Base-by-base conservation (phyloP, 2,888 invertebrate species). In the Opisthograptis luteolata region DNA sequence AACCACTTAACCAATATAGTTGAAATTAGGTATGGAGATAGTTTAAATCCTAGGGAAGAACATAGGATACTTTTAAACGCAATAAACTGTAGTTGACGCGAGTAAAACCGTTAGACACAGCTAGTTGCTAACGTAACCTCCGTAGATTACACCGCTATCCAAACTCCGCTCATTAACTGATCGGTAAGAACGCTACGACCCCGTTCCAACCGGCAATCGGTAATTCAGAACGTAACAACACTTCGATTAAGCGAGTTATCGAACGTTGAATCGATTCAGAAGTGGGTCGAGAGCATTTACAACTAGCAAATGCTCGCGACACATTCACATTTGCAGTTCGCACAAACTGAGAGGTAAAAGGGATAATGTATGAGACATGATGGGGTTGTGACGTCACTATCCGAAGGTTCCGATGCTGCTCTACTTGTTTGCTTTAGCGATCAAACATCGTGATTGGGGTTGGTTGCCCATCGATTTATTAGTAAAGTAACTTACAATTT, bases 161-260 rank as follows among this genome's bases (percentile, higher is more conserved):
- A 30, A 60, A 60, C 52, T 54, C 54, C 32, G 30, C 40, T 50
- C 55, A 52, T 56, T 50, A 52, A 52, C 39, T 25, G 31, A 31
- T 31, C 30, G 31, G 53, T 31, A 48, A 43, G 53, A 48, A 53
- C 22, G 22, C 46, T 39, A 20, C 55, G 54, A 59, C 57, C 62
- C 47, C 37, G 36, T 52, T 60, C 42, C 20, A 47, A 46, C 55
- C 50, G 45, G 45, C 55, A 53, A 54, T 56, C 52, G 57, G 55
- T 55, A 59, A 61, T 59, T 51, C 48, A 30, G 47, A 50, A 37
- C 40, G 47, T 48, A 53, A 57, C 45, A 52, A 48, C 53, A 52
- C 43, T 50, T 9, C 51, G 58, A 57, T 60, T 60, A 62, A 58
- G 43, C 49, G 44, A 57, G 54, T 57, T 61, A 58, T 60, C 60